Evolutionary conservation across 2,113 vertebrate genomes (phyloP).

Genomic region (Urocynchramus pylzowi): DNA sequence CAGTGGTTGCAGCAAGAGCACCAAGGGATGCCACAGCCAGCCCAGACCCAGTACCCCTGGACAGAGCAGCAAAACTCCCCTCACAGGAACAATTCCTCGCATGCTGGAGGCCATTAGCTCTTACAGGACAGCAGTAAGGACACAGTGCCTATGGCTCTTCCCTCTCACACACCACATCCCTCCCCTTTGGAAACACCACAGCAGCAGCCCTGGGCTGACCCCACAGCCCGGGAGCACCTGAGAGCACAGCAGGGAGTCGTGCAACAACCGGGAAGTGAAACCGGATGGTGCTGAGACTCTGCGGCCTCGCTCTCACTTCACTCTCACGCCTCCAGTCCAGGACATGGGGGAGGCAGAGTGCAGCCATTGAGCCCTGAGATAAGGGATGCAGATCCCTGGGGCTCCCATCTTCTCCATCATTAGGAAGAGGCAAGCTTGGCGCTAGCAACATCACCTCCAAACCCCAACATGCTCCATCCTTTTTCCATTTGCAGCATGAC

Average conservation of each 20-base stretch:
- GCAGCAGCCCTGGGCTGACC: neutral
- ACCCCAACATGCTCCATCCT: neutral
- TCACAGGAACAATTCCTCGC: rapidly evolving
- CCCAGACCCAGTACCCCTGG: rapidly evolving
- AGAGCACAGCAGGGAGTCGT: rapidly evolving
- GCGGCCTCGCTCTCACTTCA: neutral
- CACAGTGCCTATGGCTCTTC: rapidly evolving
- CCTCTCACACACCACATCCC: neutral
- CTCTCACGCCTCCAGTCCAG: rapidly evolving
- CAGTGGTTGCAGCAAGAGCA: rapidly evolving
- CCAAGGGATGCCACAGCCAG: neutral
- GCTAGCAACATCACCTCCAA: neutral
- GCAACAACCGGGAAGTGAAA: neutral
- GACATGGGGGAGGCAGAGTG: rapidly evolving
- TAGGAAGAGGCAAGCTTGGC: rapidly evolving
- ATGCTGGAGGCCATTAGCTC: neutral
- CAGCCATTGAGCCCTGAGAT: rapidly evolving
- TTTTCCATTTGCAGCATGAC: neutral
- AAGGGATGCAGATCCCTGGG: rapidly evolving
- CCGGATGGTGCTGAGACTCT: neutral
- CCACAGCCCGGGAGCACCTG: neutral
- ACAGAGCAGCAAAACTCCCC: neutral
- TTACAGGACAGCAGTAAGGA: neutral
- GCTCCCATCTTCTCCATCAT: neutral
- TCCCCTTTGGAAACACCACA: neutral